These are phyloP conservation scores for Phyllostomus hastatus DNA, from an alignment of 2,113 vertebrate genomes.

Conservation along the genomic window DNA sequence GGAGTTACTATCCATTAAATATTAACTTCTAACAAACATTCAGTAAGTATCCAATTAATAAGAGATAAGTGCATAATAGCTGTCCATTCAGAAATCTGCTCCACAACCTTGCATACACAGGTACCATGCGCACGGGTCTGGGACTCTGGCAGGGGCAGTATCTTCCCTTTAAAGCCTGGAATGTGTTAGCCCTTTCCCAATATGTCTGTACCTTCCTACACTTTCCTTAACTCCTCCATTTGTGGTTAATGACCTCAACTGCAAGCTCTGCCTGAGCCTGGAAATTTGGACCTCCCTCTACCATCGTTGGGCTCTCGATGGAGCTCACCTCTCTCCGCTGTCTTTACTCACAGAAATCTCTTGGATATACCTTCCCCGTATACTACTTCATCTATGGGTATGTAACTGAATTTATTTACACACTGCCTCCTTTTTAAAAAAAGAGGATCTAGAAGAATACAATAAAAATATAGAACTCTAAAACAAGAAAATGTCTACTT, in stretches of 20 bases:
- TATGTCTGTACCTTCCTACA: not conserved
- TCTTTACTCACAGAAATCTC: not conserved
- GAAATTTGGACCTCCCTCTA: not conserved
- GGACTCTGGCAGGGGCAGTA: not conserved
- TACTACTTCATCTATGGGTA: not conserved
- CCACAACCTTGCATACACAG: not conserved
- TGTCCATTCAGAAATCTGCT: not conserved
- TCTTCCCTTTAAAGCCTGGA: not conserved
- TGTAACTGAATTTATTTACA: not conserved
- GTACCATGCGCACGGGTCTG: not conserved
- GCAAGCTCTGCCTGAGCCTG: not conserved
- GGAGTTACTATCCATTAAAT: not conserved
- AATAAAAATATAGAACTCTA: not conserved
- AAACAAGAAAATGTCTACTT: not conserved
- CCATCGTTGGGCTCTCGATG: fast-evolving
- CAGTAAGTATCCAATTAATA: not conserved
- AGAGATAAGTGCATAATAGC: not conserved
- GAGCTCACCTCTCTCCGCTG: not conserved
- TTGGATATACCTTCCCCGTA: not conserved
- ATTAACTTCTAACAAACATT: not conserved
- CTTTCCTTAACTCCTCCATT: not conserved
- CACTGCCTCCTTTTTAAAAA: not conserved
- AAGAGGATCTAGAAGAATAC: not conserved
- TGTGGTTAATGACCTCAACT: not conserved
- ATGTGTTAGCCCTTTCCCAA: not conserved